These are phyloP conservation scores for Athripsodes cinereus DNA, from an alignment of 2,888 invertebrate species.

Conservation along the genomic window DNA sequence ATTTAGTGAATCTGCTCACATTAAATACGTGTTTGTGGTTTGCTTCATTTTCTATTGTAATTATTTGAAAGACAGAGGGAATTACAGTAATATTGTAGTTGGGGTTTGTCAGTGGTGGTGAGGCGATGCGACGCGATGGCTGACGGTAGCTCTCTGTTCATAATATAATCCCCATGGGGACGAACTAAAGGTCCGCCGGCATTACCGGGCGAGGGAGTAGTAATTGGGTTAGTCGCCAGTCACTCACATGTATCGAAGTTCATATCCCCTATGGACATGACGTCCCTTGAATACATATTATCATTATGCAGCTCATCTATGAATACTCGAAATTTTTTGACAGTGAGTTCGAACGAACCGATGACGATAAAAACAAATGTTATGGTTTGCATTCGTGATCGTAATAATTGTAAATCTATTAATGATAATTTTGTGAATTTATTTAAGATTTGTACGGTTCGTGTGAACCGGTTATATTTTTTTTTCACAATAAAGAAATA, in stretches of 20 bases:
- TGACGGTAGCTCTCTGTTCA: background rate
- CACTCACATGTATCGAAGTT: slow-evolving; percentile 16
- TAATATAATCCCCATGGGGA: background rate
- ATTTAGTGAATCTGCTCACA: too few species aligned
- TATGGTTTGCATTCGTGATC: too few species aligned
- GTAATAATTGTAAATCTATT: too few species aligned
- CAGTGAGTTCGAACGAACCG: too few species aligned
- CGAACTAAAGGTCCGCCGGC: slow-evolving; percentile 2
- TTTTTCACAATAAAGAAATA: too few species aligned
- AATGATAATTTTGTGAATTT: too few species aligned
- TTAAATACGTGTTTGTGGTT: too few species aligned
- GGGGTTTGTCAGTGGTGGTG: background rate
- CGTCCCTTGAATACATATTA: slow-evolving; percentile 14
- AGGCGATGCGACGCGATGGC: slow-evolving; percentile 2
- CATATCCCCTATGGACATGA: slow-evolving; percentile 18
- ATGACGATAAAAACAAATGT: too few species aligned
- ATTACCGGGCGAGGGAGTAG: slow-evolving; percentile 17
- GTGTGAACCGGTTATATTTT: background rate
- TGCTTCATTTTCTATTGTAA: too few species aligned
- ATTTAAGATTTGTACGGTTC: too few species aligned
- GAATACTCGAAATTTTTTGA: too few species aligned
- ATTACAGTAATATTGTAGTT: background rate
- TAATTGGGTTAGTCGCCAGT: slow-evolving; percentile 26
- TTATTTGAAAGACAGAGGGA: too few species aligned
- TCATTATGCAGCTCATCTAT: background rate